Evolutionary conservation across 2,888 invertebrate genomes (phyloP).

Genomic region (Teinopalpus imperialis): DNA sequence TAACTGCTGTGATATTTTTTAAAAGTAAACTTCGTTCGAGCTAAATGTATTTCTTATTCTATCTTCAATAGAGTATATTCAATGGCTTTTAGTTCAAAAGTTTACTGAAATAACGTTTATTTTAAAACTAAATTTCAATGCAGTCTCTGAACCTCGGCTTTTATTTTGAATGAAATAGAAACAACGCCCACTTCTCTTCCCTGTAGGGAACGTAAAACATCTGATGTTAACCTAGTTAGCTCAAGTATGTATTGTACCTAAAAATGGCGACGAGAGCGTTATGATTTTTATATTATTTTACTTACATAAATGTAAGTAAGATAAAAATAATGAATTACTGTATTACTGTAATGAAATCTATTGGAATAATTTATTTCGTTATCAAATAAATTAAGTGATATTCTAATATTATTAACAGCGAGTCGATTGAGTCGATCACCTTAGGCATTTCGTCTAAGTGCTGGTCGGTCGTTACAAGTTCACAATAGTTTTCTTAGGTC

Average conservation of each 20-base stretch:
- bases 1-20: background rate
- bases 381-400: too few species aligned
- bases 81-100: constrained; percentile 21
- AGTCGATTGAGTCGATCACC: too few species aligned
- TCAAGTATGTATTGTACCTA: constrained; percentile 14
- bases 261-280: constrained; percentile 4
- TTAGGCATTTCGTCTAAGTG: too few species aligned
- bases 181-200: constrained; percentile 21
- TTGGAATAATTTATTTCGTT: too few species aligned
- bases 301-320: too few species aligned
- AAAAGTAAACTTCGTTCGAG: background rate
- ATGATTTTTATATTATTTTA: too few species aligned
- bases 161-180: constrained; percentile 18
- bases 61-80: constrained; percentile 19
- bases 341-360: too few species aligned
- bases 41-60: constrained; percentile 19
- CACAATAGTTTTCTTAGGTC: too few species aligned
- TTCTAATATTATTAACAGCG: too few species aligned
- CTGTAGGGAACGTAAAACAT: constrained; percentile 14
- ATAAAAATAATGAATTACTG: too few species aligned
- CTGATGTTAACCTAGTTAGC: constrained; percentile 22
- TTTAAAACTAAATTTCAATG: constrained; percentile 22
- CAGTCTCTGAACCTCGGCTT: constrained; percentile 15
- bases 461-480: too few species aligned
- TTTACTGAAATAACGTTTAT: constrained; percentile 20